Evolutionary conservation across 2,113 vertebrate species (phyloP).

Genomic region (Thomomys bottae): DNA sequence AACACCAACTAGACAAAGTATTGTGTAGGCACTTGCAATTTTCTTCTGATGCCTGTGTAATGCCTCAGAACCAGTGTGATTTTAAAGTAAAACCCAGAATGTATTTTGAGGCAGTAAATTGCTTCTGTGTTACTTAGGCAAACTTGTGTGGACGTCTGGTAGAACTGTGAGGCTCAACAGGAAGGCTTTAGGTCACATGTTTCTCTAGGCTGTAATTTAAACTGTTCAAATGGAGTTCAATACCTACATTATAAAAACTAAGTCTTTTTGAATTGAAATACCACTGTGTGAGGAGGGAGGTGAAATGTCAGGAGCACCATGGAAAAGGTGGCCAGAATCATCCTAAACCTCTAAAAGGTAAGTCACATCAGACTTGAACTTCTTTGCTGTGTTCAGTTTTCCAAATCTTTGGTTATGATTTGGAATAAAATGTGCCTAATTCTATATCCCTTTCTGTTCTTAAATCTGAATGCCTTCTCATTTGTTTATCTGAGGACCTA

Average conservation of each 20-base stretch:
- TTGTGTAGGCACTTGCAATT: background rate
- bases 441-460: constrained; percentile 36
- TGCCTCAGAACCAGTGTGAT: background rate
- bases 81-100: background rate
- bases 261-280: constrained; percentile 38
- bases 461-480: constrained; percentile 37
- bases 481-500: constrained; percentile 34
- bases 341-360: background rate
- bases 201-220: constrained; percentile 17
- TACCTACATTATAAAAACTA: background rate
- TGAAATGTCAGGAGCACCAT: background rate
- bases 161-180: background rate
- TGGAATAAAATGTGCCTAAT: constrained; percentile 61
- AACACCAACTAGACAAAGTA: background rate
- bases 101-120: constrained; percentile 1
- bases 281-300: background rate
- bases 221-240: background rate
- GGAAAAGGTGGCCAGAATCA: background rate
- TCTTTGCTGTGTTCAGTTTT: background rate
- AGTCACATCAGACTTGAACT: background rate
- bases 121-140: background rate
- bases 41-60: background rate
- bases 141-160: background rate
- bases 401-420: constrained; percentile 35
- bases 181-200: background rate